Base-by-base conservation (phyloP, 2,888 invertebrate species). In the Troglohyphantes excavatus region DNA sequence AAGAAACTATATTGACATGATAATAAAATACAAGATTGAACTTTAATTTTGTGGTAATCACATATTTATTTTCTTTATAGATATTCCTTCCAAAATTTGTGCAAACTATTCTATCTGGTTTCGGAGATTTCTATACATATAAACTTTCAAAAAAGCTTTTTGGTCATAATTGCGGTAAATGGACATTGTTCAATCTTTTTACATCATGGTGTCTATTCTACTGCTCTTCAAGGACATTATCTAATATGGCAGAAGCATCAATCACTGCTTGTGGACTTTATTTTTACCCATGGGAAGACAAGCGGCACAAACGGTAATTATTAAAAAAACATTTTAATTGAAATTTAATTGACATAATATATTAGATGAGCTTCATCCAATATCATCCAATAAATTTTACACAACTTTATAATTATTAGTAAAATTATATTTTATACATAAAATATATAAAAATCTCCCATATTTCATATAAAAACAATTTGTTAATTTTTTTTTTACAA, bases 181-280 rank as follows among this genome's bases (percentile, higher is more conserved):
- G 97, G 96, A 96, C 96, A 0, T 93, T 97, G 7, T 96, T 96
- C 92, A 94, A 96, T 84, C 95, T 97, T 75, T 94, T 96, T 0
- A 95, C 96, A 0, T 96, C 97, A 65, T 98, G 98, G 97, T 99
- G 98, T 94, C 96, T 97, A 95, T 97, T 97, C 93, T 99, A 98
- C 93, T 97, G 96, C 13, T 96, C 96, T 0, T 96, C 98, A 0
- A 95, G 99, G 76, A 98, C 98, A 0, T 93, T 99, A 72, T 95
- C 96, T 46, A 99, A 99, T 93, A 96, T 96, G 0, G 94, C 97
- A 91, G 99, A 99, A 94, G 96, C 97, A 39, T 95, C 96, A 0
- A 93, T 98, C 29, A 96, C 97, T 1, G 95, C 96, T 0, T 95
- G 98, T 91, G 98, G 96, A 0, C 93, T 99, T 21, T 96, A 96